Evolutionary conservation across 1,140 invertebrate species (phyloP), one percentile per base, ranked within the genome.

Genomic region (Paramacrobiotus metropolitanus): DNA sequence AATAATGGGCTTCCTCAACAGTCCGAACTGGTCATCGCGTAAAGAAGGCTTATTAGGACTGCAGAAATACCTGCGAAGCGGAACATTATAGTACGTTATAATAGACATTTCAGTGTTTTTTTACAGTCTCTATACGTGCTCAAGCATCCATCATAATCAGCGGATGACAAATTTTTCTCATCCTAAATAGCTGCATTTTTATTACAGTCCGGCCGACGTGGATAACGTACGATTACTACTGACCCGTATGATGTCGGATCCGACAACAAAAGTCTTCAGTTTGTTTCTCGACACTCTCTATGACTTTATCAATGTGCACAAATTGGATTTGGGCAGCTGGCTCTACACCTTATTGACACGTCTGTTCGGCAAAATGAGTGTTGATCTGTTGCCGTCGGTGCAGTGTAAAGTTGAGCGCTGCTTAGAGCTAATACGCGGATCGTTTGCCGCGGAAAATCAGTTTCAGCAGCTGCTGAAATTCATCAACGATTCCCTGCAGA

Each of bases 281-380:
- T 74, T 94, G 61, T 91, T 94, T 74, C 73, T 95, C 66, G 91
- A 95, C 67, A 86, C 87, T 0, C 77, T 95, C 21, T 84, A 85
- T 65, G 88, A 93, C 69, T 73, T 94, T 62, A 83, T 95, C 59
- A 73, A 80, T 64, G 82, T 82, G n/a, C 87, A 95, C 73, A 83
- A 81, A 64, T 78, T 81, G 63, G 87, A 93, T 66, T 76, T 96
- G 15, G 80, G 83, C 63, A 86, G 88, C 69, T 95, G 90, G 89
- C 73, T 95, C 0, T 90, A 91, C 68, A 81, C 91, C 63, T 73
- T 91, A 28, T 69, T 87, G 30, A 84, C 83, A 60, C 75, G 83
- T 44, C 70, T 85, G 2, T 75, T 96, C 29, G 83, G 86, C 68
- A 94, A 94, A 74, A 77, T 89, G 29, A 90, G 91, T 60, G 81